Evolutionary conservation across 30 jellyfish, hydroid and myxozoan species (phyloP).

Genomic region (Pelagia noctiluca): DNA sequence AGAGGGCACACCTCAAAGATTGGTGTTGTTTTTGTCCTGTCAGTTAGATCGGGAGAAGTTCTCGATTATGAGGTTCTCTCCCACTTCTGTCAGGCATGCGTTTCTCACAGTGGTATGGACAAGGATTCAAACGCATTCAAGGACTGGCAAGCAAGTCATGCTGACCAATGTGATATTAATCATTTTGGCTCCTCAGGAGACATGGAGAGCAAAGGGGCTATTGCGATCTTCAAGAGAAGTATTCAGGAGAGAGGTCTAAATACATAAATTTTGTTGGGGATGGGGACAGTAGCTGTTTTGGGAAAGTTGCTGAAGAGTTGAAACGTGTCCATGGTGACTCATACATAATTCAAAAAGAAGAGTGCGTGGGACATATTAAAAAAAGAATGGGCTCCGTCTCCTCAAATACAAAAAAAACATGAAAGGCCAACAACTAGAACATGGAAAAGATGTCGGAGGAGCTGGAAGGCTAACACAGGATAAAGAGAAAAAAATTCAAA

Average conservation of each 20-base stretch:
- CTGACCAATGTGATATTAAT: background rate
- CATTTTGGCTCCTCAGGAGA: constrained; percentile 26
- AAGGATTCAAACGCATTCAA: background rate
- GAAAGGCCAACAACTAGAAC: constrained; percentile 25
- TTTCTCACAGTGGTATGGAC: background rate
- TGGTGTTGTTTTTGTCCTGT: constrained; percentile 45
- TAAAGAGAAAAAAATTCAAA: too few relatives aligned
- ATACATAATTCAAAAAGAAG: constrained; percentile 27
- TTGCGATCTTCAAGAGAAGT: constrained; percentile 1
- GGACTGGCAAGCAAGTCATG: background rate
- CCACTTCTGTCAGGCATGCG: constrained; percentile 38
- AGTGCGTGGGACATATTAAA: constrained; percentile 56
- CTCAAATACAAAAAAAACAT: constrained; percentile 2
- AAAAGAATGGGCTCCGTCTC: constrained; percentile 18
- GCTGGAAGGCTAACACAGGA: constrained; percentile 39
- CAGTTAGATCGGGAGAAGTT: constrained; percentile 48
- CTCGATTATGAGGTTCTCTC: constrained; percentile 40
- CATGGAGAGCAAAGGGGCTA: constrained; percentile 35
- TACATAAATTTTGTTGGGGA: constrained; percentile 45
- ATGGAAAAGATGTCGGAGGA: too few relatives aligned
- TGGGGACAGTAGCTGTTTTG: constrained; percentile 27
- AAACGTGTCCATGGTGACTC: constrained; percentile 5
- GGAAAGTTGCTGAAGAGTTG: constrained; percentile 12
- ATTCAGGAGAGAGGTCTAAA: background rate
- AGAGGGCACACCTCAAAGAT: constrained; percentile 58